Base-by-base conservation (phyloP, 2,888 invertebrate species). In the Diarsia dahlii region DNA sequence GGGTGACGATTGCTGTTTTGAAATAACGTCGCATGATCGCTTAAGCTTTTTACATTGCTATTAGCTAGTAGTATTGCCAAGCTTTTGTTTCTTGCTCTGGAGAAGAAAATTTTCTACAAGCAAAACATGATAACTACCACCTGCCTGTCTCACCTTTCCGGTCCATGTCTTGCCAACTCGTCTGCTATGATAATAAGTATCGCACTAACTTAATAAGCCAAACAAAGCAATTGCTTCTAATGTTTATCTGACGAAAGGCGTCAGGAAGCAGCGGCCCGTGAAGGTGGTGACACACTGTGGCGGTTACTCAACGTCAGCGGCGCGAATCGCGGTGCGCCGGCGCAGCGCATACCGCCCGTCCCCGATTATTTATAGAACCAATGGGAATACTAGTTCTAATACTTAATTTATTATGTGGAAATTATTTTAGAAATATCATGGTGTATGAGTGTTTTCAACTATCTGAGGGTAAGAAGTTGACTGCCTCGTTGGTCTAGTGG, bases 211-310 rank as follows among this genome's bases (percentile, higher is more conserved):
- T 81, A 80, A 87, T 85, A 79, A 85, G 81, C 73, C 77, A 84
- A 88, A 82, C 83, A 84, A 86, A 85, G 84, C 84, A 85, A 84
- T 86, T 87, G 87, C 78, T 80, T 82, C 74, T 86, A 83, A 76
- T 76, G 82, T 80, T 89, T 82, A 87, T 88, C 84, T 78, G 84
- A 83, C 72, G 85, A 87, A 84, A 87, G 80, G 87, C 86, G 84
- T 87, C 77, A 84, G 83, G 82, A 85, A 84, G 89, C 90, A 88
- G 78, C 90, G 88, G 89, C 86, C 90, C 92, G 90, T 93, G 93
- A 93, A 94, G 93, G 92, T 92, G 92, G 93, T 88, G 92, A 92
- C 92, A 90, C 89, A 90, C 89, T 88, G 89, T 78, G 85, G 85
- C 84, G 88, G 86, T 94, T 94, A 92, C 91, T 88, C 90, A 93